Base-by-base conservation (phyloP, 2,113 vertebrate genomes). In the Ageneiosus marmoratus region DNA sequence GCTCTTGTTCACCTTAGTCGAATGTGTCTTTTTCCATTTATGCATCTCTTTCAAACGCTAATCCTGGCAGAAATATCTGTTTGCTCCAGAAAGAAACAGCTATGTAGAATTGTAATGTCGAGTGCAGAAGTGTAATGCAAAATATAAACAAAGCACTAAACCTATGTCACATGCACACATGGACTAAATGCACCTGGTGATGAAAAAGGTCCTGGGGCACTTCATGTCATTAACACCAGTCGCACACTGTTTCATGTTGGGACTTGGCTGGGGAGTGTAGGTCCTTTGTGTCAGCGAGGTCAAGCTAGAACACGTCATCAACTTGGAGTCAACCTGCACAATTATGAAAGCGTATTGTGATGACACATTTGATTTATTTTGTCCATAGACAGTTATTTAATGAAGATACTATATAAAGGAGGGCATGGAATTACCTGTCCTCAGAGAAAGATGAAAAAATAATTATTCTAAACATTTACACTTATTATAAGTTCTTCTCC, bases 1-100 rank as follows among this genome's bases (percentile, higher is more conserved):
- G 89, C 81, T 85, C 78, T 80, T 89, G 84, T 88, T 77, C 62
- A 20, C 65, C 15, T 44, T 48, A 37, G 37, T 2, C 8, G 1
- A 29, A 55, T 44, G 48, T 32, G 48, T 27, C 27, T 1, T 18
- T n/a, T 55, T 41, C 63, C 51, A 69, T 78, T 62, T 41, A 13
- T 22, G 70, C 32, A 24, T 8, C 60, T n/a, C 34, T 41, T 53
- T 41, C n/a, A 56, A 20, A 62, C 69, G 46, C 34, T 58, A 27
- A 37, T 22, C 32, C 53, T 15, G 75, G 29, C 53, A 41, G 37
- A 10, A 32, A 12, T 18, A 37, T 76, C 13, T 8, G 12, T 55
- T 16, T 4, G 6, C 20, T 70, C 37, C 34, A 69, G 73, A 75
- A 32, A 75, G 29, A 75, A 10, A 27, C 20, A 24, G 37, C 20